Conservation (phyloP, 2,888 invertebrate species). For the Melitaea athalia region DNA sequence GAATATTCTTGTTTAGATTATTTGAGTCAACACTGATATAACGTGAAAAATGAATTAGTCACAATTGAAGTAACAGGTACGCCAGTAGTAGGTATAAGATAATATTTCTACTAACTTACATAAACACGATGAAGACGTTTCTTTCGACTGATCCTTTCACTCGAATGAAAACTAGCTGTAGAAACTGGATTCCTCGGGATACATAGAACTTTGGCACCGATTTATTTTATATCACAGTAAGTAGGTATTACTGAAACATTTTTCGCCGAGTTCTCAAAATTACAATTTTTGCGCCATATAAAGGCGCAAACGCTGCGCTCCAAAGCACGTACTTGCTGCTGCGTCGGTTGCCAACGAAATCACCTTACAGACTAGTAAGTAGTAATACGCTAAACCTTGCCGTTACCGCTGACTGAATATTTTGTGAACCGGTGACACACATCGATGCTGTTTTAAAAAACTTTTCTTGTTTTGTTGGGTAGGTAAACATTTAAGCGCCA, state of each 20-base stretch:
- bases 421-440: slow-evolving; percentile 26
- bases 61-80: slow-evolving; percentile 20
- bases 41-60: slow-evolving; percentile 39
- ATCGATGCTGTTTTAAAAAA: slow-evolving; percentile 10
- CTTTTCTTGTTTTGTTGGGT: slow-evolving; percentile 17
- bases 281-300: slow-evolving; percentile 34
- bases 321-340: slow-evolving; percentile 69
- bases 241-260: slow-evolving; percentile 33
- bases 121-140: slow-evolving; percentile 51
- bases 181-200: slow-evolving; percentile 47
- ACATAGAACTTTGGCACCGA: slow-evolving; percentile 59
- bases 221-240: slow-evolving; percentile 47
- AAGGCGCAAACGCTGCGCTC: slow-evolving; percentile 72
- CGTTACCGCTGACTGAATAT: slow-evolving; percentile 24
- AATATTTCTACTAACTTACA: slow-evolving; percentile 64
- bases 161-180: slow-evolving; percentile 46
- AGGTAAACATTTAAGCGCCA: slow-evolving; percentile 18
- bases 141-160: slow-evolving; percentile 53
- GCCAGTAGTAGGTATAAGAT: slow-evolving; percentile 21
- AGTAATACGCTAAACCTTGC: slow-evolving; percentile 29
- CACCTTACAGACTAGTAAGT: slow-evolving; percentile 29
- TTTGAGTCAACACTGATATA: neutral
- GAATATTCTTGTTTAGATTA: neutral
- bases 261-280: slow-evolving; percentile 35
- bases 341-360: slow-evolving; percentile 34